phyloP scores from a whole-genome alignment of 1,140 invertebrate species.

The Drosophila sproati region DNA sequence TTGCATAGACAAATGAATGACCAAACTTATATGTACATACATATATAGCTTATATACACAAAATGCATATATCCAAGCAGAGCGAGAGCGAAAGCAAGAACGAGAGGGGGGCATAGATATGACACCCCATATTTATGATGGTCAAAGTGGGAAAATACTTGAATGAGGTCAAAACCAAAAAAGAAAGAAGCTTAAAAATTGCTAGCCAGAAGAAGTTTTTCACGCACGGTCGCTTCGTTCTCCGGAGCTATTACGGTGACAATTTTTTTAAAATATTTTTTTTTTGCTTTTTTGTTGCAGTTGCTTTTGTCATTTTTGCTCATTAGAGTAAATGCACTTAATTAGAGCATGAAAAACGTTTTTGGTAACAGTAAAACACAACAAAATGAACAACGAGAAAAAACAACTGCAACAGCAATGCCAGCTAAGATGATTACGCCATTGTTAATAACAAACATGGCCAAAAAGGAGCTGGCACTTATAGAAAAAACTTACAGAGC shows the following conservation, averaged over 20 bases:
- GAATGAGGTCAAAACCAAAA: slow-evolving; percentile 43
- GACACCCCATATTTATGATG: slow-evolving; percentile 16
- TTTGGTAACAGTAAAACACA: slow-evolving; percentile 30
- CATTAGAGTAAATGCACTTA: slow-evolving; percentile 81
- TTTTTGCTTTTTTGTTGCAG: not conserved
- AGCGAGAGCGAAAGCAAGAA: too few relatives aligned
- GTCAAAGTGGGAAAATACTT: slow-evolving; percentile 28
- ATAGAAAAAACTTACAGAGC: not conserved
- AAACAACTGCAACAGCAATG: slow-evolving; percentile 4
- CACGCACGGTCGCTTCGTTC: slow-evolving; percentile 64
- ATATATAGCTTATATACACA: not conserved
- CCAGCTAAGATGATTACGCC: slow-evolving; percentile 63
- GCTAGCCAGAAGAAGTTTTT: slow-evolving; percentile 51
- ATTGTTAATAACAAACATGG: slow-evolving; percentile 78
- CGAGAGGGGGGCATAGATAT: too few relatives aligned
- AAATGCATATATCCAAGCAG: too few relatives aligned
- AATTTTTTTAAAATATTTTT: slow-evolving; percentile 25
- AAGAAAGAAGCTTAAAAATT: not conserved
- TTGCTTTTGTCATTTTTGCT: slow-evolving; percentile 66
- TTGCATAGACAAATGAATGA: slow-evolving; percentile 73
- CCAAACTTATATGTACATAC: slow-evolving; percentile 11
- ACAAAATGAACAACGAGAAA: slow-evolving; percentile 1
- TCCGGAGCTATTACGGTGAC: slow-evolving; percentile 30
- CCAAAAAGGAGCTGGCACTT: slow-evolving; percentile 8
- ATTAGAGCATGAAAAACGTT: slow-evolving; percentile 69